phyloP scores from a whole-genome alignment of 2,113 vertebrate species.

The Colistium nudipinnis region DNA sequence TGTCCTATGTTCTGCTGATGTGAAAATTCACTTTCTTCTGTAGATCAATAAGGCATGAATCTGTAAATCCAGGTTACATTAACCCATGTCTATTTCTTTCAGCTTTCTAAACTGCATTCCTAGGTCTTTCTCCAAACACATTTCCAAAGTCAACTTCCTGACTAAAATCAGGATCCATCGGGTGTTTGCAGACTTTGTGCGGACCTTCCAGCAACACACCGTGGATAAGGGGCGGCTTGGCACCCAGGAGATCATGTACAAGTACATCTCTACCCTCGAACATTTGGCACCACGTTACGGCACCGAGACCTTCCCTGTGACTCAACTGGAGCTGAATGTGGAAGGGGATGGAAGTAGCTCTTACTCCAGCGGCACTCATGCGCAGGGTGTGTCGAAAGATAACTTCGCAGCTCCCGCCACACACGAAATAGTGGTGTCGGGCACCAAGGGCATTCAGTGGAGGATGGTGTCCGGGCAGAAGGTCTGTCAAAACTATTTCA shows the following conservation, averaged over 20 bases:
- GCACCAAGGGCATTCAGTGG: slow-evolving; percentile 88
- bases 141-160: slow-evolving; percentile 83
- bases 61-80: neutral
- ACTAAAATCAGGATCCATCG: slow-evolving; percentile 84
- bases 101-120: slow-evolving; percentile 92
- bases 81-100: neutral
- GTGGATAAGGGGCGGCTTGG: slow-evolving; percentile 77
- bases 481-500: slow-evolving; percentile 31
- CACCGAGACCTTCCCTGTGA: slow-evolving; percentile 75
- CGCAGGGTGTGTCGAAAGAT: slow-evolving; percentile 12
- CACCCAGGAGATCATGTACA: slow-evolving; percentile 86
- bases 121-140: slow-evolving; percentile 84
- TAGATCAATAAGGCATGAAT: neutral
- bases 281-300: slow-evolving; percentile 85
- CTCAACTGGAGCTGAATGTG: slow-evolving; percentile 66
- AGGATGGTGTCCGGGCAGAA: slow-evolving; percentile 59
- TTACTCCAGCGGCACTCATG: slow-evolving; percentile 45
- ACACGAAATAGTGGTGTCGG: slow-evolving; percentile 85
- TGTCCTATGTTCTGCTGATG: slow-evolving; percentile 8
- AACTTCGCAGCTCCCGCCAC: slow-evolving; percentile 30
- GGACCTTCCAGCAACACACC: slow-evolving; percentile 86
- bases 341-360: slow-evolving; percentile 72
- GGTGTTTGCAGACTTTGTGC: slow-evolving; percentile 86
- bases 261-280: slow-evolving; percentile 91
- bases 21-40: slow-evolving; percentile 2